These are phyloP conservation scores for Poicephalus meyeri DNA, from an alignment of 2,113 vertebrate genomes.

Conservation along the genomic window DNA sequence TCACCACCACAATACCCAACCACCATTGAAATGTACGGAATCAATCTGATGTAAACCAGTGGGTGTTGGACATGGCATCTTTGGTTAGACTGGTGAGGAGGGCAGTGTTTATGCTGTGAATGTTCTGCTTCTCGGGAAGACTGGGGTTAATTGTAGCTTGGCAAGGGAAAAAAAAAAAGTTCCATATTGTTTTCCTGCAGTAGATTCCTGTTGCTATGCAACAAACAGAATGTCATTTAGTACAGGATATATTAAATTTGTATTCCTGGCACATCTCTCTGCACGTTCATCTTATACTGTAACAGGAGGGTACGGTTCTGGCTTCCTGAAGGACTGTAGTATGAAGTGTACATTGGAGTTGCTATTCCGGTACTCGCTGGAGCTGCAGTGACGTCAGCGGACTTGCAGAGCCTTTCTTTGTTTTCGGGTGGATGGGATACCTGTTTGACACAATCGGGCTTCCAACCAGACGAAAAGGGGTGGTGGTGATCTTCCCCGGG, in stretches of 20 bases:
- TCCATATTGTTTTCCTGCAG: conserved; percentile 71
- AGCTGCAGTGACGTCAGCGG: conserved; percentile 42
- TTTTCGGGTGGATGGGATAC: conserved; percentile 29
- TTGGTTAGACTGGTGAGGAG: background rate
- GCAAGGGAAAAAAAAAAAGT: conserved; percentile 53
- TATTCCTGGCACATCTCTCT: conserved; percentile 65
- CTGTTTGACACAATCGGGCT: conserved; percentile 3
- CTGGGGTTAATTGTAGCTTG: conserved; percentile 72
- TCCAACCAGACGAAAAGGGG: conserved; percentile 22
- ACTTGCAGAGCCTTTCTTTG: conserved; percentile 40
- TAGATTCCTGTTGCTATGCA: conserved; percentile 77
- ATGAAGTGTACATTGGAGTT: conserved; percentile 38
- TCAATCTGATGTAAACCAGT: background rate
- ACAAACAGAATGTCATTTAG: conserved; percentile 72
- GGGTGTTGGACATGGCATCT: background rate
- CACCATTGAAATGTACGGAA: background rate
- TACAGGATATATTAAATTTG: conserved; percentile 70
- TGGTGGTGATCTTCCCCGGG: conserved; percentile 8
- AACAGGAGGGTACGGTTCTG: conserved; percentile 47
- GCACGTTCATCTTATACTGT: conserved; percentile 67
- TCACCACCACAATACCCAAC: background rate
- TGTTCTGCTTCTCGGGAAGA: conserved; percentile 1
- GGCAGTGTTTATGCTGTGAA: background rate
- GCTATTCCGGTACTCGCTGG: conserved; percentile 56
- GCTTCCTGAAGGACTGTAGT: conserved; percentile 55